These are phyloP conservation scores for Tiliqua scincoides DNA, from an alignment of 2,113 vertebrate genomes.

Conservation along the genomic window DNA sequence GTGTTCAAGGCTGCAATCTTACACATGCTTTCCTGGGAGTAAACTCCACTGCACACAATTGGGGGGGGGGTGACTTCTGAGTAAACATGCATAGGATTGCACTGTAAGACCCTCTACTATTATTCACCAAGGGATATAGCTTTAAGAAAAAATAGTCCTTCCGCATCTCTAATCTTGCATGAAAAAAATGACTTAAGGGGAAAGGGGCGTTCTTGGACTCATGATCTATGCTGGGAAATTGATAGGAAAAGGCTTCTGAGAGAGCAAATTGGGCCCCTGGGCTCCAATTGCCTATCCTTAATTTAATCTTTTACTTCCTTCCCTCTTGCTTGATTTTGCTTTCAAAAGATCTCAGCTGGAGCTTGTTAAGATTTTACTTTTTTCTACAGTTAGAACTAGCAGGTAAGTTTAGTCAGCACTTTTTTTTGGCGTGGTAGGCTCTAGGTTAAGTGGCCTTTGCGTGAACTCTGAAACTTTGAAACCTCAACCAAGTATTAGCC, in stretches of 20 bases:
- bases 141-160: too few relatives aligned
- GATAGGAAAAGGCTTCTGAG: too few relatives aligned
- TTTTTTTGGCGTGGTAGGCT: not conserved
- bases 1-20: too few relatives aligned
- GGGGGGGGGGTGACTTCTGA: too few relatives aligned
- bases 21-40: too few relatives aligned
- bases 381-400: not conserved
- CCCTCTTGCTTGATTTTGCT: not conserved
- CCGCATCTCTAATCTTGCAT: too few relatives aligned
- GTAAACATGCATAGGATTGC: too few relatives aligned
- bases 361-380: not conserved
- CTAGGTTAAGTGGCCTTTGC: constrained; percentile 29
- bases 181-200: not conserved
- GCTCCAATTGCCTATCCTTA: not conserved
- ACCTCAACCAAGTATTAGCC: constrained; percentile 17
- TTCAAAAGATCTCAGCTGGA: not conserved
- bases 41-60: too few relatives aligned
- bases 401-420: not conserved
- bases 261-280: not conserved
- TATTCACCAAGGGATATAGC: not conserved
- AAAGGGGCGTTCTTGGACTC: not conserved
- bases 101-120: not conserved
- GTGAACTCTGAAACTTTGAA: constrained; percentile 48
- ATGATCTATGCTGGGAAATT: not conserved
- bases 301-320: not conserved